Evolutionary conservation across 2,113 vertebrate genomes (phyloP), one percentile per base, ranked within the genome.

Genomic region (Rhipidura dahli): DNA sequence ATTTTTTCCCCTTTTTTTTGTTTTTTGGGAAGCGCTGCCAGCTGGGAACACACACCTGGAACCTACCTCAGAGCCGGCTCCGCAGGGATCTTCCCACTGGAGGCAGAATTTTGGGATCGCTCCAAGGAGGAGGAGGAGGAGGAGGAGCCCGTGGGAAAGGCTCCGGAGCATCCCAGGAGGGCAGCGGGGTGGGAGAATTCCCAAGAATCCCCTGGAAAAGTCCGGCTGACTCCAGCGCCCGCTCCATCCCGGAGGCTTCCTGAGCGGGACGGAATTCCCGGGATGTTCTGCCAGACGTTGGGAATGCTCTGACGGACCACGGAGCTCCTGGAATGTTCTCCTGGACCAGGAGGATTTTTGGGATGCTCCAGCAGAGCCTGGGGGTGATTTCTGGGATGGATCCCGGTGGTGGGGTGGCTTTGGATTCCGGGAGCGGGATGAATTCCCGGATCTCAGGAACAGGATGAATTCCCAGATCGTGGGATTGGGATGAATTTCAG

Each of bases 1-100:
- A 16, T 8, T 63, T 40, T 22, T 53, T 13, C 31, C 35, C 15
- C 1, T 20, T 44, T 64, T 33, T 44, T 54, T 31, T 33, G 9
- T 27, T 40, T 20, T 61, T 30, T 13, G 37, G 60, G 60, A 63
- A 93, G 86, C 85, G 89, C 83, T 10, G 21, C 21, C 54, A 15
- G 56, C 56, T 78, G 87, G 39, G 47, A 92, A 93, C 86, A 31
- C 69, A 87, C 94, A 70, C 10, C 56, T 90, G 89, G 93, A 75
- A 97, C 96, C 98, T 98, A 98, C 97, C 98, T 98, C 98, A 98
- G 79, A 89, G 94, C 93, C 90, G 1, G 22, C 47, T 61, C 45
- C 11, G 57, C 47, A 28, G n/a, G 44, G 42, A 44, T n/a, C 42
- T 45, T 49, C 59, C 42, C 1, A 17, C 35, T 10, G 22, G 2